phyloP scores from a whole-genome alignment of 2,113 vertebrate genomes.

The Heterotilapia buettikoferi region DNA sequence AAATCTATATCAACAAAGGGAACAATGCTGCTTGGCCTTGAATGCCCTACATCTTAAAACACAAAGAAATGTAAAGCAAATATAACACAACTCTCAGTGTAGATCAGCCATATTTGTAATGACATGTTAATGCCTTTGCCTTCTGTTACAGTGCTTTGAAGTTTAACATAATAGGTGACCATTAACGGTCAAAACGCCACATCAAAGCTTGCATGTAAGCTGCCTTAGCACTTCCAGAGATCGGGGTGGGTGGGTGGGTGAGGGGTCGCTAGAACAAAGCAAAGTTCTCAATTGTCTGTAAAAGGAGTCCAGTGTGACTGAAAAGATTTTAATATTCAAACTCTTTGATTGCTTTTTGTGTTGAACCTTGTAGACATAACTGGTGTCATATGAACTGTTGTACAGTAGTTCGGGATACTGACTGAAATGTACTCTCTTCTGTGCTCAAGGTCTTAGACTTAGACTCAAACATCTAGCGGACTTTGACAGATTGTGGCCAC shows the following conservation, averaged over 20 bases:
- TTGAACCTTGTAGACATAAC: neutral
- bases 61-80: neutral
- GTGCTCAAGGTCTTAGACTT: neutral
- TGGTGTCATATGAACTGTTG: neutral
- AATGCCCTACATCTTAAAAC: neutral
- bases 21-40: conserved; percentile 39
- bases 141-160: conserved; percentile 26
- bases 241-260: neutral
- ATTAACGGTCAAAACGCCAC: neutral
- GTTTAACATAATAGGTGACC: neutral
- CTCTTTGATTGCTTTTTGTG: neutral
- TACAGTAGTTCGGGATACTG: conserved; percentile 2
- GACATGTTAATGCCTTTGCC: neutral
- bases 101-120: neutral
- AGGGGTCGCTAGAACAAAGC: neutral
- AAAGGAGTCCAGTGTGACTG: neutral
- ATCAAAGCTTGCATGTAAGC: conserved; percentile 24
- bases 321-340: conserved; percentile 2
- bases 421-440: neutral
- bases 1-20: conserved; percentile 27
- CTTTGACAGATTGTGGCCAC: neutral
- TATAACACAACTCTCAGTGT: neutral
- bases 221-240: conserved; percentile 32
- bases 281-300: neutral
- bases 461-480: neutral